Conservation (phyloP, 2,113 vertebrate species). For the Cairina moschata region DNA sequence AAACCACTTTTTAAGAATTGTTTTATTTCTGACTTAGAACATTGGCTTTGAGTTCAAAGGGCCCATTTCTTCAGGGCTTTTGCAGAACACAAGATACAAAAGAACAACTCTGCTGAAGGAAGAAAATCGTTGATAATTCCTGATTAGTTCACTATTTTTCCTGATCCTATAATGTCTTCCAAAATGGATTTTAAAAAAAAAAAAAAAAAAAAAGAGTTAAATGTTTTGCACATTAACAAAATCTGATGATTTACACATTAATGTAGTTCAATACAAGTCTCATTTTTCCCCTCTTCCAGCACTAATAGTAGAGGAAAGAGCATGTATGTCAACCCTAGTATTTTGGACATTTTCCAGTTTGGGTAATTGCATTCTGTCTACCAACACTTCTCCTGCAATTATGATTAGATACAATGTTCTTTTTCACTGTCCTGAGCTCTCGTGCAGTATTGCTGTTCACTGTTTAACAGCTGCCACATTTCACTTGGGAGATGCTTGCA, state of each 20-base stretch:
- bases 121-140: not conserved
- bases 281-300: not conserved
- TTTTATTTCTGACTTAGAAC: not conserved
- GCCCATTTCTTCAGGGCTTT: not conserved
- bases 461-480: conserved; percentile 20
- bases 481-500: not conserved
- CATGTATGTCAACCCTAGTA: not conserved
- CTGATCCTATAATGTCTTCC: not conserved
- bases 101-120: not conserved
- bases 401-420: conserved; percentile 12
- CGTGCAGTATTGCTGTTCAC: not conserved
- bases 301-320: not conserved
- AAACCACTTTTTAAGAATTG: not conserved
- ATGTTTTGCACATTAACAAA: not conserved
- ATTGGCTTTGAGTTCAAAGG: not conserved
- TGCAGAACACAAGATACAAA: not conserved
- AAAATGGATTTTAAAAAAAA: not conserved
- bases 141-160: not conserved
- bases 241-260: not conserved
- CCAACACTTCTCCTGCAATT: conserved; percentile 6
- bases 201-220: not conserved
- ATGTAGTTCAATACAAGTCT: not conserved
- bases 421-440: not conserved
- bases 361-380: conserved; percentile 15
- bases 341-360: conserved; percentile 1